Evolutionary conservation across 2,888 invertebrate species (phyloP), one percentile per base, ranked within the genome.

Genomic region (Drosophila buzzatii): DNA sequence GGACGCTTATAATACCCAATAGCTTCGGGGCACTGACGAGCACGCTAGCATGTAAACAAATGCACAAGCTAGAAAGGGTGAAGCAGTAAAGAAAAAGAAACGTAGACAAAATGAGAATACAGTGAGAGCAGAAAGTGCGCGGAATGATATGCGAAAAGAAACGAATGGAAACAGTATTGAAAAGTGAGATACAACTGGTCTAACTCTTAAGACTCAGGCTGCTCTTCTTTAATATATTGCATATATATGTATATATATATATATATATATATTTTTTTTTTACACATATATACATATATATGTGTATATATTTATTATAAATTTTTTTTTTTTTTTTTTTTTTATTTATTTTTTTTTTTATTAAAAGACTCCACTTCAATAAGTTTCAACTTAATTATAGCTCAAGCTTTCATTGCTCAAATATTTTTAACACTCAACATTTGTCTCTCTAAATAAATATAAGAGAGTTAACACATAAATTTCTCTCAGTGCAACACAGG

Each of bases 1-100:
- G 41, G 16, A 33, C 27, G 27, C 33, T 31, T 20, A 27, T 57
- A 57, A 63, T 39, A 52, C 78, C 81, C 86, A 88, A 89, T 85
- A 83, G 86, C 86, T 71, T 33, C 62, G 33, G 67, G 89, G 18
- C 60, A 33, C 58, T 61, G 69, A 57, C 66, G 57, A 66, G 64
- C 49, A 62, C 44, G 56, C 37, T 60, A 74, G 70, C 80, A 73
- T 53, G 85, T 69, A 88, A 88, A 66, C 85, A 83, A 85, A 82
- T 85, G 70, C 83, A 73, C 35, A 52, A 45, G 59, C 18, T 51
- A 51, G n/a, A 23, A 58, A 44, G 53, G 31, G 37, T 31, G 41
- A 27, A 27, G 47, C 20, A 35, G 23, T 14, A 16, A 16, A n/a
- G 16, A 14, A 31, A 23, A 16, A 10, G n/a, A 44, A 27, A 10